Evolutionary conservation across 2,797 vertebrate genomes (phyloP).

Genomic region (Poliocrania exsul): DNA sequence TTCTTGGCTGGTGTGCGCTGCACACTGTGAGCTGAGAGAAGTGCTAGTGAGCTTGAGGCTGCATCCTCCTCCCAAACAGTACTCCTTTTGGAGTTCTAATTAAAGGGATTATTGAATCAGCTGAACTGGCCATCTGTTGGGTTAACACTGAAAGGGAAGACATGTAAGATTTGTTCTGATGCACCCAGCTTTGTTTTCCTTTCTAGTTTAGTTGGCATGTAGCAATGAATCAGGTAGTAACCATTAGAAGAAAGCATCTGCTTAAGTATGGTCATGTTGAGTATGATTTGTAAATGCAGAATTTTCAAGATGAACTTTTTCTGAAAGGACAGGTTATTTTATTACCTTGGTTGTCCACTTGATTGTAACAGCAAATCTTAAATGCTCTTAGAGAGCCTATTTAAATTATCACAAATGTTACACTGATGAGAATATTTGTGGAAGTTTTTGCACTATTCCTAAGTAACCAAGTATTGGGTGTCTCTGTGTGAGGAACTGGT

Average conservation of each 20-base stretch:
- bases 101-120: neutral
- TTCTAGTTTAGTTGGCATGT: neutral
- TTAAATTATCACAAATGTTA: neutral
- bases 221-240: neutral
- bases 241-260: neutral
- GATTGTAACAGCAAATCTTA: neutral
- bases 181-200: neutral
- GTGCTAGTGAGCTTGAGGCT: neutral
- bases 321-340: neutral
- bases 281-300: neutral
- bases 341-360: neutral
- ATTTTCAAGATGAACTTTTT: neutral
- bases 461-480: neutral
- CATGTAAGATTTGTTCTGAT: neutral
- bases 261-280: neutral
- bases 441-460: neutral
- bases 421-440: neutral
- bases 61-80: neutral
- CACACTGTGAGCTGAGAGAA: accelerated
- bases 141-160: neutral
- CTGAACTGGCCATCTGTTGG: neutral
- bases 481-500: neutral
- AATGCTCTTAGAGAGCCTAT: neutral
- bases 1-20: neutral
- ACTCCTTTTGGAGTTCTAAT: neutral